Evolutionary conservation across 2,113 vertebrate genomes (phyloP), one percentile per base, ranked within the genome.

Genomic region (Riparia riparia): DNA sequence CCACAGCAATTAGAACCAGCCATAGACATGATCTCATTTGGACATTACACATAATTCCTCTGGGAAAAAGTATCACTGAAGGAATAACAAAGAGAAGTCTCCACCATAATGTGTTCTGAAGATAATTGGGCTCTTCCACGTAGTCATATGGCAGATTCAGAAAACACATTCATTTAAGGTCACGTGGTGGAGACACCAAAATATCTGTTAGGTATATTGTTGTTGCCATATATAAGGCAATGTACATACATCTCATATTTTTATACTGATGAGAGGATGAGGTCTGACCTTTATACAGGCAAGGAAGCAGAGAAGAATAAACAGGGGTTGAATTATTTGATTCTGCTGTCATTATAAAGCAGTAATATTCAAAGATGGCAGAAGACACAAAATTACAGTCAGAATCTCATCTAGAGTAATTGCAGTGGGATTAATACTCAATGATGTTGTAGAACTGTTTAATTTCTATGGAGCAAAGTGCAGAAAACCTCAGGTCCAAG

Each of bases 21-120:
- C 53, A 56, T 3, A 95, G 86, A 86, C 77, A 82, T 86, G 64
- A 91, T 79, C 83, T 95, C 89, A 94, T 82, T 37, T 78, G 37
- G 31, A 86, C 50, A 58, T 58, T 41, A 91, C 31, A 37, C 25
- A 58, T 71, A 83, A 83, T 64, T 92, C 80, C 86, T 96, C 44
- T 37, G 68, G 42, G 79, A 92, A 88, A 80, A 60, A 5, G 3
- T 44, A 28, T 73, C 39, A 63, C 4, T 61, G 79, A 76, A 86
- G 45, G 25, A 70, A 57, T 9, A 76, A 53, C 34, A 65, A 77
- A 71, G 47, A 44, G 63, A 78, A 69, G n/a, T 37, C 53, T 72
- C 41, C 54, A 56, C 29, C 24, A 26, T 51, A 24, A 82, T 13
- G 2, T 22, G 17, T 49, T 77, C 19, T 69, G 34, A 89, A 61